These are phyloP conservation scores for Laterallus jamaicensis DNA, from an alignment of 2,113 vertebrate species.

Conservation along the genomic window DNA sequence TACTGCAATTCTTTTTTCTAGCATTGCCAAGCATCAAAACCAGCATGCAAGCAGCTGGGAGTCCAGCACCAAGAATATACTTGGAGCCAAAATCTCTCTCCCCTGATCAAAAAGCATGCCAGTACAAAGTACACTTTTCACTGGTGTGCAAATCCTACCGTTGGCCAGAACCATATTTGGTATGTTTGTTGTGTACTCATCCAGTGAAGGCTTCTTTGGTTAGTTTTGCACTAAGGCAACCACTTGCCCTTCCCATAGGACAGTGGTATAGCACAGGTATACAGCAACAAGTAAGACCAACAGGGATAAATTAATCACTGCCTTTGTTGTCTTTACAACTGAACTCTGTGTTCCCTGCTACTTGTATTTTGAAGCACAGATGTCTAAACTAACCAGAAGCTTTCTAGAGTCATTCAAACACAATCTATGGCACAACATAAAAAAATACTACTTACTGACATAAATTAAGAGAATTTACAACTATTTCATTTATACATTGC, in stretches of 20 bases:
- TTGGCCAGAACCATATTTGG: not conserved
- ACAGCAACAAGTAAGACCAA: not conserved
- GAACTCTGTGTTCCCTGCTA: not conserved
- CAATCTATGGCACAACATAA: not conserved
- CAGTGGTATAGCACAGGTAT: not conserved
- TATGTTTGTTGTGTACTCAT: accelerated
- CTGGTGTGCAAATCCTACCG: not conserved
- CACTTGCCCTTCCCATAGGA: not conserved
- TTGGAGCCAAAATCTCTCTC: not conserved
- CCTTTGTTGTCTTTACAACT: not conserved
- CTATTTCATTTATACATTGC: not conserved
- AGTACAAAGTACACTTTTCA: too few species aligned
- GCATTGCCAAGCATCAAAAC: not conserved
- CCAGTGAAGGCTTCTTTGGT: not conserved
- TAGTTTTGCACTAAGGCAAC: not conserved
- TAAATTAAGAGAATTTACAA: not conserved
- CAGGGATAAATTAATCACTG: accelerated
- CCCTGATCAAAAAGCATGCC: not conserved
- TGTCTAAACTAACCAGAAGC: not conserved
- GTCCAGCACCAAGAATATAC: not conserved
- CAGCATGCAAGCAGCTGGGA: not conserved
- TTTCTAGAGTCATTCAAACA: not conserved
- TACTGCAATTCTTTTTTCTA: not conserved
- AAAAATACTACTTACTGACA: not conserved
- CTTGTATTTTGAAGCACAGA: not conserved